Percentiles rank a stretch among this genome's conserved stretches.
phyloP scores from a whole-genome alignment of 2,888 invertebrate species.

The Escarpia spicata region DNA sequence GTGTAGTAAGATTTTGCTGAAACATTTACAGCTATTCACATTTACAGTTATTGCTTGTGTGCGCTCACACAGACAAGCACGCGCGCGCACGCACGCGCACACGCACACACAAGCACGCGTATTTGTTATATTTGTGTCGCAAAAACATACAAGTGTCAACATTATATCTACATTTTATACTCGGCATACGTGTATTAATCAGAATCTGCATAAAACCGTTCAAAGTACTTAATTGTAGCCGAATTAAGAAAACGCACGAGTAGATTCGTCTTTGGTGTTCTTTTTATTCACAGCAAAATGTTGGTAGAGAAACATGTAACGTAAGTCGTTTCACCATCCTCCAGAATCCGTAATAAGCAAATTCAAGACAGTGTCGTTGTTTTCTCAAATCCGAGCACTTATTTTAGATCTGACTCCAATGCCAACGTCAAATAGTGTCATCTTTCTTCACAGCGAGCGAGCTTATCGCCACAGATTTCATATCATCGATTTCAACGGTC shows the following conservation, averaged over 20 bases:
- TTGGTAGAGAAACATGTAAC: too few relatives aligned
- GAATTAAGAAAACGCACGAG: too few relatives aligned
- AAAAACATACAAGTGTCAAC: too few relatives aligned
- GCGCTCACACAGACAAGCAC: neutral
- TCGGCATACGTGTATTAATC: too few relatives aligned
- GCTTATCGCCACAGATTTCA: neutral
- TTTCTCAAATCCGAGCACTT: neutral
- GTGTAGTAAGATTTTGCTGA: too few relatives aligned
- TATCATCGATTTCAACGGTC: neutral
- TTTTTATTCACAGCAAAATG: too few relatives aligned
- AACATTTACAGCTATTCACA: neutral
- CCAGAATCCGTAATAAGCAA: neutral
- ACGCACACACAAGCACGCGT: neutral
- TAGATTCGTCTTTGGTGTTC: too few relatives aligned
- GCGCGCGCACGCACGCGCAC: neutral
- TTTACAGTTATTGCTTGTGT: neutral
- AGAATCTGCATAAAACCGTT: too few relatives aligned
- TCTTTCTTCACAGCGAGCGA: neutral
- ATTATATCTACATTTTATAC: too few relatives aligned
- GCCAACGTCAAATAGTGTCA: neutral
- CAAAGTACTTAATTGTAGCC: too few relatives aligned
- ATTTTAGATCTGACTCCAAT: neutral
- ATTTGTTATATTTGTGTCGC: neutral
- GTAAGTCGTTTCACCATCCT: too few relatives aligned
- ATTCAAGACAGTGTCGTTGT: neutral